Evolutionary conservation across 2,888 invertebrate genomes (phyloP), one percentile per base, ranked within the genome.

Genomic region (Microplitis manilae): DNA sequence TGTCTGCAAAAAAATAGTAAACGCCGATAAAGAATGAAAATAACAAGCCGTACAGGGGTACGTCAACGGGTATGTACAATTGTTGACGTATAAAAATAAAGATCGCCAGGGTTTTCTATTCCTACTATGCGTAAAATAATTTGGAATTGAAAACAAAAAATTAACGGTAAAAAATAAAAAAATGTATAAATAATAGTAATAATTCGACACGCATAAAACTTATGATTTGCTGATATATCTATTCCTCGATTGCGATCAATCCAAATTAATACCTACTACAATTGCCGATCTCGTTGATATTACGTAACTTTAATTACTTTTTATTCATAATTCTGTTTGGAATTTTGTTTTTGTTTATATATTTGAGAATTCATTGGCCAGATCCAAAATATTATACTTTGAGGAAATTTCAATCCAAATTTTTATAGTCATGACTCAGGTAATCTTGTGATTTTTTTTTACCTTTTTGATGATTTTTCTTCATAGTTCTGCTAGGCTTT

Each of bases 391-490:
- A 50, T 77, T 75, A 65, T 79, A 76, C 59, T 13, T 74, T 77
- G 73, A 64, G 60, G 74, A 64, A 64, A 70, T 74, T 75, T 73
- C 20, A 8, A 39, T 68, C 68, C 68, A 30, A 17, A 17, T 77
- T 61, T 72, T 75, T 68, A 75, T 73, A 72, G 73, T 77, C 72
- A 64, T 76, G 72, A 73, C 74, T 73, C 69, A 73, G 70, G 86
- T 83, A 81, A 78, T 82, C 87, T 85, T 86, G 89, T 83, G 79
- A 68, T 13, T 87, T 82, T 39, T 39, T 84, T 86, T 88, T 88
- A 89, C 89, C 89, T 89, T 88, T 86, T 80, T 87, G 83, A 80
- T 84, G 81, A 80, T 83, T 84, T 80, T 83, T 83, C 83, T 86
- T 86, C 81, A 85, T 73, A 64, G 81, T 84, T 82, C 80, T 83